Percentiles rank a stretch among this genome's conserved stretches.
Conservation (phyloP, 2,797 vertebrate species). For the Rhyacichthys aspro region DNA sequence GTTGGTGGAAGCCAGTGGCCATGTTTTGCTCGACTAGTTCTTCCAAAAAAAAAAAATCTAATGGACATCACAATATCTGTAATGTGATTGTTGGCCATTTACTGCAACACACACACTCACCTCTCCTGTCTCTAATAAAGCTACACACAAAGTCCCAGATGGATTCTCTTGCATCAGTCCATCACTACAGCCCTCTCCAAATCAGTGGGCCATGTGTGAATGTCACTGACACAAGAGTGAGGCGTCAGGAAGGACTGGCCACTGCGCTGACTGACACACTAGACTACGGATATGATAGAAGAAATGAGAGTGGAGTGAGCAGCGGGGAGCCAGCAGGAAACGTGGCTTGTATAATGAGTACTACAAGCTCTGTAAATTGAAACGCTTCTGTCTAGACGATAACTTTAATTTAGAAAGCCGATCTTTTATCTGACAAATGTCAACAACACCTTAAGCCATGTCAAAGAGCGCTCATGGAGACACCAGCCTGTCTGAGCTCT, state of each 20-base stretch:
- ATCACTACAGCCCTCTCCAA: conserved; percentile 5
- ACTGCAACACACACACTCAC: no score
- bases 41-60: no score
- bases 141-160: conserved; percentile 14
- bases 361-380: conserved; percentile 2
- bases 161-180: conserved; percentile 16
- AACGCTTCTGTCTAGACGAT: not conserved
- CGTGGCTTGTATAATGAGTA: not conserved
- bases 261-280: conserved; percentile 21
- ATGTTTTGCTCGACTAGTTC: no score
- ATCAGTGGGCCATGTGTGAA: conserved; percentile 18
- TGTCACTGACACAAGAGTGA: conserved; percentile 8
- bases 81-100: no score
- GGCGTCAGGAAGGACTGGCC: conserved; percentile 1
- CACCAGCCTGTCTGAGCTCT: not conserved
- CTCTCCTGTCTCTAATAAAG: no score
- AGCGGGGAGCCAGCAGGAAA: not conserved
- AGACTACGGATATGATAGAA: conserved; percentile 6
- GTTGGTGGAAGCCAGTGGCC: no score
- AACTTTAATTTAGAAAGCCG: conserved; percentile 4
- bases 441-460: conserved; percentile 7
- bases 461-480: conserved; percentile 20
- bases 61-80: no score
- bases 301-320: conserved; percentile 3
- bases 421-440: conserved; percentile 24